These are phyloP conservation scores for Amiota mariae DNA, from an alignment of 2,888 invertebrate genomes.

Conservation along the genomic window DNA sequence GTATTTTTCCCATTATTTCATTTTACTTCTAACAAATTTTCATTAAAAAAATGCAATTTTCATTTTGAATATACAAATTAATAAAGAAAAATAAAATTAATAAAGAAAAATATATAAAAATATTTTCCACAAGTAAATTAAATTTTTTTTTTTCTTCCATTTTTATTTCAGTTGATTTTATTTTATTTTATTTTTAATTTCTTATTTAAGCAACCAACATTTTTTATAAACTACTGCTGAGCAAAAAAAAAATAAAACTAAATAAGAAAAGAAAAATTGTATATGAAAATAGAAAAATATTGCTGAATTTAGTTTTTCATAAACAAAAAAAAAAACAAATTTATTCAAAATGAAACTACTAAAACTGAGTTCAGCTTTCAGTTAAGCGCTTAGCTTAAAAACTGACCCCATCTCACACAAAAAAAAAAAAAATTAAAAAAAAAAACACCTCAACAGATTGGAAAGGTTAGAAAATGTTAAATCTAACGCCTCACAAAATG, in stretches of 20 bases:
- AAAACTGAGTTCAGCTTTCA: slow-evolving; percentile 12
- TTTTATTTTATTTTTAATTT: no score
- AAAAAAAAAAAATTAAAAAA: slow-evolving; percentile 43
- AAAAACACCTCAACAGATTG: slow-evolving; percentile 62
- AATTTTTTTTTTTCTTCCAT: no score
- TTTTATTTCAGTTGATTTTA: no score
- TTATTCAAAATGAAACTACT: slow-evolving; percentile 1
- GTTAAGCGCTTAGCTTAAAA: slow-evolving; percentile 60
- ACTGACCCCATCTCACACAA: slow-evolving; percentile 42
- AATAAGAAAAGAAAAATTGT: neutral
- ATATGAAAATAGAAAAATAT: neutral
- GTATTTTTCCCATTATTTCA: neutral
- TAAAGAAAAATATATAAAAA: neutral
- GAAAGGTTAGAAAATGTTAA: slow-evolving; percentile 3
- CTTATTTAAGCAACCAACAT: no score
- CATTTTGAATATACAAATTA: neutral
- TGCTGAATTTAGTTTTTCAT: no score
- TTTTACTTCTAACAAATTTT: neutral
- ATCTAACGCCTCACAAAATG: no score
- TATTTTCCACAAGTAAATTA: slow-evolving; percentile 1
- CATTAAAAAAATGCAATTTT: neutral
- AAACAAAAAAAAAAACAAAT: neutral
- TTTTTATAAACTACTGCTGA: no score
- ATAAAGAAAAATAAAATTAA: neutral
- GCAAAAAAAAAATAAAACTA: neutral